phyloP scores from a whole-genome alignment of 2,113 vertebrate species.

The Accipiter virgatus region DNA sequence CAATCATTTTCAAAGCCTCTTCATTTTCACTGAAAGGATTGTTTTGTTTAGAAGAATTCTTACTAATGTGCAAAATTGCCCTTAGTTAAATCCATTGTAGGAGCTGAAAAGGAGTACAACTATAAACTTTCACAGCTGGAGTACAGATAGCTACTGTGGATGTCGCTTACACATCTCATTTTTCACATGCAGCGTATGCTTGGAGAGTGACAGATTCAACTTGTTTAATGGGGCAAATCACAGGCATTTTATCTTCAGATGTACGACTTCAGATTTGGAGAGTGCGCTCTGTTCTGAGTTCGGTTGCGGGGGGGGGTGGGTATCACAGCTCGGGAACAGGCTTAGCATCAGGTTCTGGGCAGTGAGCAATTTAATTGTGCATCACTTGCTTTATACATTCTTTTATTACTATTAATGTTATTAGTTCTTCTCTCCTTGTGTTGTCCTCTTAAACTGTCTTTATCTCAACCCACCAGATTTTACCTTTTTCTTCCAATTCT shows the following conservation, averaged over 20 bases:
- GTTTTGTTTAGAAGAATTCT: conserved; percentile 60
- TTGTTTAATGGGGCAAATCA: not conserved
- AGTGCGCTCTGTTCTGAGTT: not conserved
- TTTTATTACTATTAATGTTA: too few relatives aligned
- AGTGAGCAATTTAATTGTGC: too few relatives aligned
- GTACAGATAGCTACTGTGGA: not conserved
- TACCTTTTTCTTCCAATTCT: too few relatives aligned
- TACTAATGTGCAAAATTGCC: conserved; percentile 59
- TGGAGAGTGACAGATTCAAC: not conserved
- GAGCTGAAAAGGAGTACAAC: conserved; percentile 33
- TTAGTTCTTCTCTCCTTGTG: too few relatives aligned
- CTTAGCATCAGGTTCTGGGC: too few relatives aligned
- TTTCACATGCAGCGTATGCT: conserved; percentile 10
- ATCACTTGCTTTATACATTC: too few relatives aligned
- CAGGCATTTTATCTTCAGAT: not conserved
- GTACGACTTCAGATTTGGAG: not conserved
- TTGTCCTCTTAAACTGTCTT: too few relatives aligned
- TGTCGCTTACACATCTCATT: not conserved
- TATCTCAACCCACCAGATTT: too few relatives aligned
- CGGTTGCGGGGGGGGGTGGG: too few relatives aligned
- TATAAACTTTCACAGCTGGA: conserved; percentile 61
- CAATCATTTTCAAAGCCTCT: conserved; percentile 61
- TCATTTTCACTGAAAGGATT: conserved; percentile 58
- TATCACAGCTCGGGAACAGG: too few relatives aligned
- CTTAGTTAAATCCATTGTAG: conserved; percentile 61